Evolutionary conservation across 2,888 invertebrate genomes (phyloP).

Genomic region (Nephrotoma guestfalica): DNA sequence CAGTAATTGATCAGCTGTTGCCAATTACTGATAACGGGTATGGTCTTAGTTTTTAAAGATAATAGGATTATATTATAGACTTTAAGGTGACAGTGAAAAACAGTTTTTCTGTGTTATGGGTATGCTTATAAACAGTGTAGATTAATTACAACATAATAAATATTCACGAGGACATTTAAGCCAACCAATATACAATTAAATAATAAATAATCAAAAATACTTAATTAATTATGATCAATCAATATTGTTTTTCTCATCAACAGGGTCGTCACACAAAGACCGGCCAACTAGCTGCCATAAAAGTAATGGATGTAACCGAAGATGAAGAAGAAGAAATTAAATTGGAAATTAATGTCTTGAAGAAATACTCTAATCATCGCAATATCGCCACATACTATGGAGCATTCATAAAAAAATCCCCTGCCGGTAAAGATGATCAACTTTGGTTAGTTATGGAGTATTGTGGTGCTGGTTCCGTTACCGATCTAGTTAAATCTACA

Average conservation of each 20-base stretch:
- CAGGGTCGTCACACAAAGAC: slow-evolving; percentile 99
- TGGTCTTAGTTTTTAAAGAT: not conserved
- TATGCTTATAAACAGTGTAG: not conserved
- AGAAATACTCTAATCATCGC: slow-evolving; percentile 96
- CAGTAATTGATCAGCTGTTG: not conserved
- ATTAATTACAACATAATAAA: not conserved
- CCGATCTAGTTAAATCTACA: slow-evolving; percentile 97
- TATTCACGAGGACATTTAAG: not conserved
- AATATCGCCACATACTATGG: slow-evolving; percentile 99
- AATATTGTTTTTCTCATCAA: slow-evolving; percentile 13
- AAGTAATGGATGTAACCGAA: slow-evolving; percentile 99
- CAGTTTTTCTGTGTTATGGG: not conserved
- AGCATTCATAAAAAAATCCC: slow-evolving; percentile 98
- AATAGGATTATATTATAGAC: not conserved
- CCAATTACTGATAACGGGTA: not conserved
- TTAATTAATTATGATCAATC: not conserved
- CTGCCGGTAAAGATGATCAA: slow-evolving; percentile 97
- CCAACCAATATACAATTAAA: not conserved
- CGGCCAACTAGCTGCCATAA: slow-evolving; percentile 98
- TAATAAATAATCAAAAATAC: not conserved
- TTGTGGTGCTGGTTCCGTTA: slow-evolving; percentile 97
- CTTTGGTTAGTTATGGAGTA: slow-evolving; percentile 99
- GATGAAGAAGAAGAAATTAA: slow-evolving; percentile 99
- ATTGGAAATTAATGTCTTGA: slow-evolving; percentile 97
- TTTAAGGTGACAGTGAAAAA: not conserved